Percentiles rank a stretch among this genome's conserved stretches.
Conservation (phyloP, 2,113 vertebrate genomes). For the Eudorcas thomsonii region DNA sequence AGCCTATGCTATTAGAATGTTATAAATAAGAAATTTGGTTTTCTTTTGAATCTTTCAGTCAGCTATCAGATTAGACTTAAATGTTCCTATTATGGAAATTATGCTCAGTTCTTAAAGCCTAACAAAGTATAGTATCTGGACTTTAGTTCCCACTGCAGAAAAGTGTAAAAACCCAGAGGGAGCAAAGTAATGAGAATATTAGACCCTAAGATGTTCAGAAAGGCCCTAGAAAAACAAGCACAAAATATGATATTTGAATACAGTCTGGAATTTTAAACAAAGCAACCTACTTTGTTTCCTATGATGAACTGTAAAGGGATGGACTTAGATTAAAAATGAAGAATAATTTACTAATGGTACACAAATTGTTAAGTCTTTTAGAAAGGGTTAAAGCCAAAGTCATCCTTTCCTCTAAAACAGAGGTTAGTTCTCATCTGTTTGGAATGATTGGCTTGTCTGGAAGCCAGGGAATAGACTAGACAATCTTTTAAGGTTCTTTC, state of each 20-base stretch:
- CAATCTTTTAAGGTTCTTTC: slow-evolving; percentile 41
- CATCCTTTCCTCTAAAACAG: neutral
- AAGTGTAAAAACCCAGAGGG: neutral
- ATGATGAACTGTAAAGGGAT: neutral
- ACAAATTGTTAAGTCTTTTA: neutral
- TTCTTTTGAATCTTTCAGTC: neutral
- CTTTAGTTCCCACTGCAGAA: neutral
- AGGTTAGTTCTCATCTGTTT: slow-evolving; percentile 58
- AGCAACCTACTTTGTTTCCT: neutral
- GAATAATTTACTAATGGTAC: neutral
- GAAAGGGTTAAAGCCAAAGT: slow-evolving; percentile 36
- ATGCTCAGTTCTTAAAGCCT: neutral
- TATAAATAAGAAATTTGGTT: neutral
- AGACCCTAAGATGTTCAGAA: neutral
- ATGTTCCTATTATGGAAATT: neutral
- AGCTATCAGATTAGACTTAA: neutral
- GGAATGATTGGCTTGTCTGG: slow-evolving; percentile 62
- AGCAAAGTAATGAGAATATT: neutral
- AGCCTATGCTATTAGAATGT: neutral
- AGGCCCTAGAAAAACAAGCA: neutral
- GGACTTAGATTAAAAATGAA: neutral
- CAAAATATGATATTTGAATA: neutral
- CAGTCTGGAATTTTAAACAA: neutral
- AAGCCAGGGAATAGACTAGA: slow-evolving; percentile 51
- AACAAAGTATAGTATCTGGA: neutral